Percentiles rank a stretch among this genome's conserved stretches.
Conservation (phyloP, 2,888 invertebrate species). For the Hyles lineata region DNA sequence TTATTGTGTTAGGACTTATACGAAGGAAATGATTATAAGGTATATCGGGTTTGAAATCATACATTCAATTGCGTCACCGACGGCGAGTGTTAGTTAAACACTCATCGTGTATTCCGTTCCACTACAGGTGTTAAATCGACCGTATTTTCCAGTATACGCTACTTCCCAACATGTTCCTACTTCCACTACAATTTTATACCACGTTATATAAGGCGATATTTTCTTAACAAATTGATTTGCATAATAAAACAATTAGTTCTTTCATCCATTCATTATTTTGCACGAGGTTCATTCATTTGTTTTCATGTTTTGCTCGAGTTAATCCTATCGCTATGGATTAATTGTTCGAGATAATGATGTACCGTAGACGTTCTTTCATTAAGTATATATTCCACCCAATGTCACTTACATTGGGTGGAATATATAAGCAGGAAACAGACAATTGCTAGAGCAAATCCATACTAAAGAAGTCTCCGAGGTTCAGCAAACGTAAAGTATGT, state of each 20-base stretch:
- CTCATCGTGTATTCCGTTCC: conserved; percentile 3
- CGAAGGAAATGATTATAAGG: too few relatives aligned
- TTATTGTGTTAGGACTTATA: too few relatives aligned
- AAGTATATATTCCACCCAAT: too few relatives aligned
- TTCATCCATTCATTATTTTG: neutral
- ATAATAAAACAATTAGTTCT: conserved; percentile 3
- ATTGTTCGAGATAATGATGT: neutral
- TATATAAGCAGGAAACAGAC: too few relatives aligned
- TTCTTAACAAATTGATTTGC: neutral
- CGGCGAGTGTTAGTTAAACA: neutral
- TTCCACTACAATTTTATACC: conserved; percentile 9
- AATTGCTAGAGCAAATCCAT: too few relatives aligned
- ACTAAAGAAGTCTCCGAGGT: too few relatives aligned
- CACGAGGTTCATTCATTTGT: neutral
- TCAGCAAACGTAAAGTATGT: too few relatives aligned
- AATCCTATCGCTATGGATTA: neutral
- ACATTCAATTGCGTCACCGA: neutral
- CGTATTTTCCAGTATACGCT: neutral
- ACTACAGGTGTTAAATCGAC: conserved; percentile 13
- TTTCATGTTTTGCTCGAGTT: neutral
- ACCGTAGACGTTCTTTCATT: too few relatives aligned
- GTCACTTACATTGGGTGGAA: too few relatives aligned
- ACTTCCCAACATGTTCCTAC: neutral
- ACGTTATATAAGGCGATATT: neutral
- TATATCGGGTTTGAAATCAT: neutral